Evolutionary conservation across 2,888 invertebrate genomes (phyloP).

Genomic region (Philhelius pedissequus): DNA sequence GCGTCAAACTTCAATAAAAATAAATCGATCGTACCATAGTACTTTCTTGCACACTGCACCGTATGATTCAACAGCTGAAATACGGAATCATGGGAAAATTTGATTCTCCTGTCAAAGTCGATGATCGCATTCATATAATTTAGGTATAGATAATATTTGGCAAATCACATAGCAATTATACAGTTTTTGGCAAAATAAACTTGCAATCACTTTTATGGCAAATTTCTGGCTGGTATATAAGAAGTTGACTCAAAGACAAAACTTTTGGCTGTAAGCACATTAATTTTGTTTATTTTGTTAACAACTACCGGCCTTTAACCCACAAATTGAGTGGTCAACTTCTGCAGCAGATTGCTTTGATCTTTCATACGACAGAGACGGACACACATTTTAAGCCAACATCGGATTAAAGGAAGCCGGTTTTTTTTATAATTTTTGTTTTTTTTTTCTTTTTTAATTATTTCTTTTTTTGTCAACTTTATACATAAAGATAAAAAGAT

Average conservation of each 20-base stretch:
- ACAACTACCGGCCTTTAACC: constrained; percentile 23
- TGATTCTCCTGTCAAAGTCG: not conserved
- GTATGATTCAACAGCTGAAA: not conserved
- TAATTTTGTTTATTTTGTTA: constrained; percentile 34
- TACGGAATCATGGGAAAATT: constrained; percentile 26
- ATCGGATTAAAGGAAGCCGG: constrained; percentile 13
- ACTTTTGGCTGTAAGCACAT: not conserved
- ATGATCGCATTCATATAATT: too few species aligned
- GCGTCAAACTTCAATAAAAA: not conserved
- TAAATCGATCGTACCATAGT: constrained; percentile 3
- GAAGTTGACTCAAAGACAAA: not conserved
- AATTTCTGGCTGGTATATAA: constrained; percentile 8
- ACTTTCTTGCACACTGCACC: not conserved
- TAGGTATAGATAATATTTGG: constrained; percentile 36
- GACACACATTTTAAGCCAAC: not conserved
- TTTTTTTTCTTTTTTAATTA: constrained; percentile 3
- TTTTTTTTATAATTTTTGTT: not conserved
- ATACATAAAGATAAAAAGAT: constrained; percentile 38
- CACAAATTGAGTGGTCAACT: constrained; percentile 39
- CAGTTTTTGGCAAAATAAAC: too few species aligned
- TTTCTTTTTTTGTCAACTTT: constrained; percentile 44
- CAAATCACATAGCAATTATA: too few species aligned
- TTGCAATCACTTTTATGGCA: constrained; percentile 42
- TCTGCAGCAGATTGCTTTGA: not conserved
- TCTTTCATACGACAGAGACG: not conserved